These are phyloP conservation scores for Adelphocoris suturalis DNA, from an alignment of 2,888 invertebrate species.

Conservation along the genomic window DNA sequence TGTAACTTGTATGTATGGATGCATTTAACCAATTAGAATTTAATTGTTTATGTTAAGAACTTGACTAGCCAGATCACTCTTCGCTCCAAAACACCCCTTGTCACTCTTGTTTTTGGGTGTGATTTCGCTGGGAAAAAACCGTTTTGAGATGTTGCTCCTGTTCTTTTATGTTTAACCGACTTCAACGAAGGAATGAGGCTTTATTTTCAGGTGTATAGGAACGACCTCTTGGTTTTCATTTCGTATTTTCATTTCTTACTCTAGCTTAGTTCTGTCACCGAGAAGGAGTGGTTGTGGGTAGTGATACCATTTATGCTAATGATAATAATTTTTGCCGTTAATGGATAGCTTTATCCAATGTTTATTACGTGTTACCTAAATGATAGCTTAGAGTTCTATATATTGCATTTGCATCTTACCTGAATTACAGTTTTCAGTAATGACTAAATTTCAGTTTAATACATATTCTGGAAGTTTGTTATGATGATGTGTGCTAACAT, in stretches of 20 bases:
- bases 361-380: slow-evolving; percentile 28
- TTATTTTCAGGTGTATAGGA: no score
- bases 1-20: not conserved
- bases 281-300: not conserved
- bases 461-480: no score
- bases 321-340: not conserved
- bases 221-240: no score
- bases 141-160: not conserved
- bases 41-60: not conserved
- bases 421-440: not conserved
- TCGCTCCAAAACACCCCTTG: no score
- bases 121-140: not conserved
- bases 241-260: not conserved
- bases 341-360: slow-evolving; percentile 7
- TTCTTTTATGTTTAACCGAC: not conserved
- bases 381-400: not conserved
- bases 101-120: no score
- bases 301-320: slow-evolving; percentile 39
- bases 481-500: no score
- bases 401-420: not conserved
- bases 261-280: not conserved
- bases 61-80: not conserved
- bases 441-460: no score
- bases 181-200: no score
- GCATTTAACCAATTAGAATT: not conserved